Base-by-base conservation (phyloP, 2,888 invertebrate species). In the Linnaemya vulpina region DNA sequence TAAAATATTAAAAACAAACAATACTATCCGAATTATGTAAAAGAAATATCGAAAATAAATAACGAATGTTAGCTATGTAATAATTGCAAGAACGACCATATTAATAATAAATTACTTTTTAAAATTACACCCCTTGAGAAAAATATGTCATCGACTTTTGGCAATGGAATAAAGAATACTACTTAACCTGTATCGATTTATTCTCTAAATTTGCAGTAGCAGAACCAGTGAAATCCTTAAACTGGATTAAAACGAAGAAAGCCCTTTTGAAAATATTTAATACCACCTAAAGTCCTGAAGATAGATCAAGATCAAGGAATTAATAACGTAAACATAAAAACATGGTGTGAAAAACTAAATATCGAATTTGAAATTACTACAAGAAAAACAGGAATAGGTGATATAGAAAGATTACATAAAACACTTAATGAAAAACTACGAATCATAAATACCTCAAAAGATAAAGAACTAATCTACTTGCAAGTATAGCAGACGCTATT, bases 11-110 rank as follows among this genome's bases (percentile, higher is more conserved):
- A 10, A 35, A 35, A 17, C 10, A n/a, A 49, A 67, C 68, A 75
- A 17, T 86, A 80, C 22, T 83, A 77, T 13, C 81, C 75, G 0
- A 83, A 83, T 22, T 86, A 83, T 51, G 46, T 80, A 17, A 75
- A 62, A 20, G 77, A 86, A 70, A 70, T 84, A 40, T 40, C 75
- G n/a, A 76, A 68, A 15, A 83, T 87, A 53, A 81, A 83, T 13
- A 86, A 80, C 22, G 55, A 43, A 9, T 86, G 81, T 46, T 83
- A 85, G 60, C 35, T 86, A 20, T 87, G 87, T 22, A 86, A 82
- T 49, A n/a, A n/a, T 1, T 87, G 77, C 38, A n/a, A n/a, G n/a
- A n/a, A n/a, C n/a, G n/a, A n/a, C n/a, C n/a, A n/a, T 30, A 81
- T 85, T 22, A 81, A 86, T 46, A 83, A 77, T 13, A 20, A 85